These are phyloP conservation scores for Rhea americana DNA, from an alignment of 2,113 vertebrate species.

Conservation along the genomic window DNA sequence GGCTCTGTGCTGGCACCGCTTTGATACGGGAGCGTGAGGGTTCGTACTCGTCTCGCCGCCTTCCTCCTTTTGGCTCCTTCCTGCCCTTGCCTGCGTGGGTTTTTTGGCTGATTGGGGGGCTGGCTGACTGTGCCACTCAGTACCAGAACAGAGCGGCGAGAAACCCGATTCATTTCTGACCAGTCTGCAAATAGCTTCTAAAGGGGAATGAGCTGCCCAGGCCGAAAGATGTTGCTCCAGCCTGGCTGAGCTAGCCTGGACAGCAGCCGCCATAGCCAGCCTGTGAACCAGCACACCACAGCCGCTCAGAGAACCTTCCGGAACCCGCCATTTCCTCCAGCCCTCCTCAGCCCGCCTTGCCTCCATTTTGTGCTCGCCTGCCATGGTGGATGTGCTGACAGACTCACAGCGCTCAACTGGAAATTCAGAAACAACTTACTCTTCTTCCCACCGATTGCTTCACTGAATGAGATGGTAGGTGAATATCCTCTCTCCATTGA, in stretches of 20 bases:
- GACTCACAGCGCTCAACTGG: not conserved
- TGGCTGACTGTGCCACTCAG: not conserved
- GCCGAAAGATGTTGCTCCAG: not conserved
- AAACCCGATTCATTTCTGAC: not conserved
- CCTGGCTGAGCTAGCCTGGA: not conserved
- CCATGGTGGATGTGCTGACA: not conserved
- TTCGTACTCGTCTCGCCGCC: not conserved
- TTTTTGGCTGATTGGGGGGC: not conserved
- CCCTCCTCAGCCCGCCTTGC: not conserved
- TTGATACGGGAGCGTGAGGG: rapidly evolving
- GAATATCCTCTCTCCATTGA: not conserved
- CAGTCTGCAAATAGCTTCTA: not conserved
- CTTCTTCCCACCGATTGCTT: not conserved
- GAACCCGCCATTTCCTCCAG: not conserved
- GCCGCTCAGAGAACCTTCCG: not conserved
- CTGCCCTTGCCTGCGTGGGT: too few species aligned
- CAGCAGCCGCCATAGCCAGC: rapidly evolving
- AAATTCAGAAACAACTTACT: not conserved
- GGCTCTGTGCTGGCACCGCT: rapidly evolving
- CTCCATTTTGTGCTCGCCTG: not conserved
- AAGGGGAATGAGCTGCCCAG: not conserved
- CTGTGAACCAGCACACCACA: not conserved
- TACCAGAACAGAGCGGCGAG: too few species aligned
- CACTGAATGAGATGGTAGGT: not conserved
- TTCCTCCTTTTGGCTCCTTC: not conserved